Conservation (phyloP, 2,113 vertebrate genomes). For the Dunckerocampus dactyliophorus region DNA sequence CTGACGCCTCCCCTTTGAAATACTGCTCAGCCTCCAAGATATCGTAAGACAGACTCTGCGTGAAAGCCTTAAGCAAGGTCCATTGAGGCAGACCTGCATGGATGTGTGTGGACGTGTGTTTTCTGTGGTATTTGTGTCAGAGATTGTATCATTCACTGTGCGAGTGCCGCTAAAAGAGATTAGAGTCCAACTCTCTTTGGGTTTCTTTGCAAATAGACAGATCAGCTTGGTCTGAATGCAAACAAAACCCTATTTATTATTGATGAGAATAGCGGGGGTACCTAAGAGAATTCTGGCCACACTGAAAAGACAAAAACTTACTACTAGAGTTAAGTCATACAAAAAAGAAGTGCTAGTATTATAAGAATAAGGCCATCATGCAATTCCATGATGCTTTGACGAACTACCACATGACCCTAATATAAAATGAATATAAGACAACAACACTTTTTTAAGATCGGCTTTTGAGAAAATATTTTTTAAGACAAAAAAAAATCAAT, state of each 20-base stretch:
- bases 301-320: background rate
- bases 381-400: no score
- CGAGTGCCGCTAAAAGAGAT: background rate
- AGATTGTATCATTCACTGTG: background rate
- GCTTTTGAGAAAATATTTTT: no score
- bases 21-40: slow-evolving; percentile 47
- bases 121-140: background rate
- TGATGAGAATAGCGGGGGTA: background rate
- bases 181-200: background rate
- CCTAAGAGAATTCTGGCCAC: background rate
- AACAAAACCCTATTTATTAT: background rate
- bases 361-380: no score
- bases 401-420: no score
- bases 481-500: no score
- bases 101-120: background rate
- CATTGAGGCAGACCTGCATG: slow-evolving; percentile 15
- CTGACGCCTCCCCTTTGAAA: slow-evolving; percentile 50
- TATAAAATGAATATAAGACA: no score
- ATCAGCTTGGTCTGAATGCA: background rate
- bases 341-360: background rate
- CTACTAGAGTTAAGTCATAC: background rate
- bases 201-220: background rate
- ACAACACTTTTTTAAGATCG: no score
- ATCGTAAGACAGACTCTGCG: slow-evolving; percentile 38
- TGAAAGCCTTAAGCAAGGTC: slow-evolving; percentile 25